Evolutionary conservation across 2,888 invertebrate genomes (phyloP).

Genomic region (Timema podura): DNA sequence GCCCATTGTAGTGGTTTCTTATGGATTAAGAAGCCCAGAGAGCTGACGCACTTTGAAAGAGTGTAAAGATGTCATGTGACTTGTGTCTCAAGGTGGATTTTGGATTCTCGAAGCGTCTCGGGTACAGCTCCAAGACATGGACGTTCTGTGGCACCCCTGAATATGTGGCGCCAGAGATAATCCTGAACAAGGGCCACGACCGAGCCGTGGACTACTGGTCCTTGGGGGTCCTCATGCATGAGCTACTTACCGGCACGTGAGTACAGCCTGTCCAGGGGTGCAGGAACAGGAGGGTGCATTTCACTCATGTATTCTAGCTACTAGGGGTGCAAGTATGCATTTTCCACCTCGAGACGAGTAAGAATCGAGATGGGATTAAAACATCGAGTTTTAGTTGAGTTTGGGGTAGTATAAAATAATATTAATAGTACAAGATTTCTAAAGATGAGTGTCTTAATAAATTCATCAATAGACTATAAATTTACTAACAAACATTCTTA

Average conservation of each 20-base stretch:
- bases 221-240: constrained; percentile 61
- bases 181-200: constrained; percentile 68
- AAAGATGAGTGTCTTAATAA: too few species aligned
- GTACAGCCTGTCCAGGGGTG: constrained; percentile 36
- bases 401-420: too few species aligned
- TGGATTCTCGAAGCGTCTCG: constrained; percentile 64
- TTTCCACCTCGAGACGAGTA: too few species aligned
- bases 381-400: too few species aligned
- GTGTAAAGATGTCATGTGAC: background rate
- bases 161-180: constrained; percentile 59
- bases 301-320: too few species aligned
- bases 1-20: constrained; percentile 1
- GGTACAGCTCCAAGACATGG: constrained; percentile 64
- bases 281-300: too few species aligned
- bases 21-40: background rate
- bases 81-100: constrained; percentile 52
- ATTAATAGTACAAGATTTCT: too few species aligned
- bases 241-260: constrained; percentile 65
- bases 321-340: too few species aligned
- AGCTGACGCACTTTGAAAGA: background rate
- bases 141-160: constrained; percentile 71
- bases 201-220: constrained; percentile 70
- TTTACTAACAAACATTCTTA: too few species aligned
- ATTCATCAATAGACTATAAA: too few species aligned
- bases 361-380: too few species aligned